Evolutionary conservation across 2,888 invertebrate species (phyloP).

Genomic region (Phyllotreta cruciferae): DNA sequence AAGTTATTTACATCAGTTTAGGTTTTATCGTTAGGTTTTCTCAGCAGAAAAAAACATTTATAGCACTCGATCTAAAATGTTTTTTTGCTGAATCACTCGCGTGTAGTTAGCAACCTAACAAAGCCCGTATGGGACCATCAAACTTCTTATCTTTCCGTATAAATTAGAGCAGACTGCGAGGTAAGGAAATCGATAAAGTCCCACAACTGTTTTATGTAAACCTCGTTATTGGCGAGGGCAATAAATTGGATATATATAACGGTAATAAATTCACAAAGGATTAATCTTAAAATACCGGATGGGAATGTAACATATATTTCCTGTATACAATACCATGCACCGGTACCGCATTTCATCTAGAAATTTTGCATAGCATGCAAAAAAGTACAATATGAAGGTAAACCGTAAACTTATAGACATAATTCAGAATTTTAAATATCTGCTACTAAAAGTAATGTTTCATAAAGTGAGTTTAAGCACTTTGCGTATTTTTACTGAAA

Average conservation of each 20-base stretch:
- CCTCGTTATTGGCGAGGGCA: conserved; percentile 14
- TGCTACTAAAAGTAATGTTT: too few species aligned
- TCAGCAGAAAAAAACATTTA: not conserved
- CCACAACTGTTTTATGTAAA: conserved; percentile 19
- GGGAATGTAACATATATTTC: not conserved
- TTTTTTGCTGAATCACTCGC: not conserved
- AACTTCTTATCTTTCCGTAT: conserved; percentile 7
- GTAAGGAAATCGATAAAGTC: conserved; percentile 21
- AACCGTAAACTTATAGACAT: too few species aligned
- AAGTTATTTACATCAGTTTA: too few species aligned
- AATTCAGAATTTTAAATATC: too few species aligned
- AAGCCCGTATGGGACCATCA: conserved; percentile 1
- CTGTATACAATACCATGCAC: not conserved
- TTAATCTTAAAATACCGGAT: conserved; percentile 8
- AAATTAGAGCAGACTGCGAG: conserved; percentile 15
- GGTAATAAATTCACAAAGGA: conserved; percentile 18
- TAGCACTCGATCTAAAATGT: not conserved
- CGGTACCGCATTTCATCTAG: conserved; percentile 1
- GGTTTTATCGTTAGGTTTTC: too few species aligned
- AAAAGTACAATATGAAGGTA: not conserved
- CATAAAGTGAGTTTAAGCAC: too few species aligned
- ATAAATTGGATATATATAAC: conserved; percentile 21
- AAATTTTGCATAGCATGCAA: not conserved
- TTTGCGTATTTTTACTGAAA: too few species aligned
- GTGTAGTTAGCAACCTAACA: not conserved